Percentiles rank a stretch among this genome's conserved stretches.
These are phyloP conservation scores for Enteromius radiatus DNA, from an alignment of 2,797 vertebrate species.

Conservation along the genomic window DNA sequence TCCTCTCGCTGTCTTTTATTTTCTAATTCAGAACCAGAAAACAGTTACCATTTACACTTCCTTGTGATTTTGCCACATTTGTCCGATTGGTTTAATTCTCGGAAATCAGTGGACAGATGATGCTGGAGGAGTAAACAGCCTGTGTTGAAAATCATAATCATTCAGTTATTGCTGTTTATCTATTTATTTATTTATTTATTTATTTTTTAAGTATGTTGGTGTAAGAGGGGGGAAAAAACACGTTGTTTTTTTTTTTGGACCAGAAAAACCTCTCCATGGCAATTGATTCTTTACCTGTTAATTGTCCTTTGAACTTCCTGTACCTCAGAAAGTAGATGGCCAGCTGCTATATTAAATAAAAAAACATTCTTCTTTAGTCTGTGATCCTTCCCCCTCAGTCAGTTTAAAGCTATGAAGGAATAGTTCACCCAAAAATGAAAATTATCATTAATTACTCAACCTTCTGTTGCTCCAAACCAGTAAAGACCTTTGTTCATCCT, in stretches of 20 bases:
- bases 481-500: background rate
- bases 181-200: background rate
- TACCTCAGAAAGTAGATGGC: slow-evolving; percentile 19
- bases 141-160: no score
- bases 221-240: background rate
- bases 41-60: background rate
- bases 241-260: slow-evolving; percentile 22
- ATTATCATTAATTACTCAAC: background rate
- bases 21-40: slow-evolving; percentile 6
- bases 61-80: background rate
- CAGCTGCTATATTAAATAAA: background rate
- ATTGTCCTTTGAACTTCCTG: slow-evolving; percentile 40
- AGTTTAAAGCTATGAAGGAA: background rate
- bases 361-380: background rate
- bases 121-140: background rate
- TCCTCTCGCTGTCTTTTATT: background rate
- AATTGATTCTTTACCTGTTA: slow-evolving; percentile 15
- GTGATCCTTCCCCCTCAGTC: background rate
- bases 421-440: background rate
- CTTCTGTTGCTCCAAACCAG: background rate
- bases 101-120: background rate
- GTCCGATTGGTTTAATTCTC: background rate
- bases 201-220: background rate
- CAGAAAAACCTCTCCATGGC: slow-evolving; percentile 32
- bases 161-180: background rate